These are phyloP conservation scores for Brachyhypopomus occidentalis DNA, from an alignment of 2,113 vertebrate genomes.

Conservation along the genomic window DNA sequence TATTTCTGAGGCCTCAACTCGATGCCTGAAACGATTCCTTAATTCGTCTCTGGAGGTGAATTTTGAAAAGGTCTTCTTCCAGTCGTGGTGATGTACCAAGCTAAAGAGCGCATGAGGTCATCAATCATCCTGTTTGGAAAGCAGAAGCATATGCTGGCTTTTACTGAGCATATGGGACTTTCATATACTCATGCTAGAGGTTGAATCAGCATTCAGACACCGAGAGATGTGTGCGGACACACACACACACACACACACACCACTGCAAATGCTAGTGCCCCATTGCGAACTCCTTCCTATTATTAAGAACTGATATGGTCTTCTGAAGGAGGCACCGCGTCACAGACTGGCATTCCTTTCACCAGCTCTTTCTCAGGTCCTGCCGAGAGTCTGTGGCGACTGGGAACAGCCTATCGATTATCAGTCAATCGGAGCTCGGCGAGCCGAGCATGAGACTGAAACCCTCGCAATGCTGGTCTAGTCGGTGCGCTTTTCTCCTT, in stretches of 20 bases:
- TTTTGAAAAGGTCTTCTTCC: neutral
- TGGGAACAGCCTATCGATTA: too few species aligned
- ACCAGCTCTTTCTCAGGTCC: too few species aligned
- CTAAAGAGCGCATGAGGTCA: neutral
- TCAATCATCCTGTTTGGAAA: slow-evolving; percentile 14
- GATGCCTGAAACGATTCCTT: neutral
- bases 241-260: slow-evolving; percentile 14
- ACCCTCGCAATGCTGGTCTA: too few species aligned
- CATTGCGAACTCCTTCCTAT: slow-evolving; percentile 63
- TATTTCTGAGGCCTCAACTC: neutral
- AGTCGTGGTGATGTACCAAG: neutral
- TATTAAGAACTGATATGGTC: slow-evolving; percentile 58
- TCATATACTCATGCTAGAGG: neutral
- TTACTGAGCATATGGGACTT: slow-evolving; percentile 26
- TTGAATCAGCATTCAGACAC: slow-evolving; percentile 25
- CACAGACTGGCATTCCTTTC: too few species aligned
- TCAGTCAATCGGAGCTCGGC: too few species aligned
- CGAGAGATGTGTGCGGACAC: neutral
- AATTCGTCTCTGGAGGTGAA: neutral
- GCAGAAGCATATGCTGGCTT: slow-evolving; percentile 13
- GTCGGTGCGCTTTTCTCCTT: too few species aligned
- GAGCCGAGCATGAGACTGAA: too few species aligned
- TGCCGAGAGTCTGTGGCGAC: too few species aligned
- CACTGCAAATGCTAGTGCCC: slow-evolving; percentile 14
- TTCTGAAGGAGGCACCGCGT: too few species aligned